Conservation (phyloP, 2,888 invertebrate genomes). For the Thalpophila matura region DNA sequence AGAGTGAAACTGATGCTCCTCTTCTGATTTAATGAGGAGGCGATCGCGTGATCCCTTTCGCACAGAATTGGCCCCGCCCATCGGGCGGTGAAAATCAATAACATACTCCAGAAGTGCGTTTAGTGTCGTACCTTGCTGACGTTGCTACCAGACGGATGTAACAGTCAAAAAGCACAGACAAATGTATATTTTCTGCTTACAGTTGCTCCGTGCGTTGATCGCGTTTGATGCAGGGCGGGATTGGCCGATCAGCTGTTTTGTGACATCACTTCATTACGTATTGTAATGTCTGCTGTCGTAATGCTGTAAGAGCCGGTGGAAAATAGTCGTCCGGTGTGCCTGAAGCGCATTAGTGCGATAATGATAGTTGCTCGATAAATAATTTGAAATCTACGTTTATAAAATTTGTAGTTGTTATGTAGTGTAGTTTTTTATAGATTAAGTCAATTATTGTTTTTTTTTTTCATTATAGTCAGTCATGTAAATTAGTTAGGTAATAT, state of each 20-base stretch:
- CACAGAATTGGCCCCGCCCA: slow-evolving; percentile 88
- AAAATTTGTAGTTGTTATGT: no score
- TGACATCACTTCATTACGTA: slow-evolving; percentile 52
- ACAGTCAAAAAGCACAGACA: slow-evolving; percentile 64
- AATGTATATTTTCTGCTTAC: slow-evolving; percentile 56
- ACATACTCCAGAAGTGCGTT: slow-evolving; percentile 89
- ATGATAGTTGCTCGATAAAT: not conserved
- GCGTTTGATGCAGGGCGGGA: slow-evolving; percentile 40
- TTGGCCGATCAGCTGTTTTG: slow-evolving; percentile 57
- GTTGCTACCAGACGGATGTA: slow-evolving; percentile 74
- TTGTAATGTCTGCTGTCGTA: slow-evolving; percentile 39
- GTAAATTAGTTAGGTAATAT: not conserved
- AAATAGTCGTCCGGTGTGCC: slow-evolving; percentile 20
- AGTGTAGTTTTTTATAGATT: not conserved
- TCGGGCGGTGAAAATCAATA: slow-evolving; percentile 90
- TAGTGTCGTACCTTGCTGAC: slow-evolving; percentile 86
- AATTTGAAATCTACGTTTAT: no score
- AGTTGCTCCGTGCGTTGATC: slow-evolving; percentile 36
- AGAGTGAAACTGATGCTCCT: slow-evolving; percentile 85
- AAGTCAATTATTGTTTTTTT: not conserved
- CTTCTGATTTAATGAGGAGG: slow-evolving; percentile 88
- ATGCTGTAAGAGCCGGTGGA: slow-evolving; percentile 19
- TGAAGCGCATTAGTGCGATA: slow-evolving; percentile 18
- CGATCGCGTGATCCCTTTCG: slow-evolving; percentile 89
- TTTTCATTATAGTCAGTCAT: not conserved